Conservation (phyloP, 2,888 invertebrate species). For the Bugulina stolonifera region DNA sequence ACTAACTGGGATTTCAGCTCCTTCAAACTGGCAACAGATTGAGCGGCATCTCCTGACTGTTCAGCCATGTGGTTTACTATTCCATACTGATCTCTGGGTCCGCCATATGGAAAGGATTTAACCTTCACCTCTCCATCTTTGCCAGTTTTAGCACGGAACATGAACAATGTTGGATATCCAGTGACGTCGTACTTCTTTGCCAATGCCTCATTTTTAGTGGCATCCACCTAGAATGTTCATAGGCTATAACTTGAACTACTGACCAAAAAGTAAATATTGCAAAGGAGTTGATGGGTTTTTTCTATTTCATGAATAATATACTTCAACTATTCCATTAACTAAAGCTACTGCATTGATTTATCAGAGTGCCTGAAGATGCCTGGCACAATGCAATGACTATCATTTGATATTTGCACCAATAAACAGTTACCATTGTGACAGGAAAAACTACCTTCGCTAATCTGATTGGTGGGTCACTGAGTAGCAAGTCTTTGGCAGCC, state of each 20-base stretch:
- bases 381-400: too few species aligned
- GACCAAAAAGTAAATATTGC: too few species aligned
- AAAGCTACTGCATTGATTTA: too few species aligned
- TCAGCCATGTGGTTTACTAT: constrained; percentile 58
- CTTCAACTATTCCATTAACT: too few species aligned
- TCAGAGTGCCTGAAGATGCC: too few species aligned
- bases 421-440: too few species aligned
- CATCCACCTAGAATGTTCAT: constrained; percentile 34
- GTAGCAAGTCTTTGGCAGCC: constrained; percentile 55
- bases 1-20: constrained; percentile 36
- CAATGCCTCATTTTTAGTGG: constrained; percentile 55
- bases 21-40: constrained; percentile 40
- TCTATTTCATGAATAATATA: too few species aligned
- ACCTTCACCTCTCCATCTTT: constrained; percentile 9
- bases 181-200: constrained; percentile 54
- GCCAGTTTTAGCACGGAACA: constrained; percentile 51
- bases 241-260: too few species aligned
- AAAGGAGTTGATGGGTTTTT: too few species aligned
- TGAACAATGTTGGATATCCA: constrained; percentile 58
- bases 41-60: constrained; percentile 54
- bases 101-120: constrained; percentile 55
- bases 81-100: constrained; percentile 51
- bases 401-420: too few species aligned
- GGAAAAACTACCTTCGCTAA: constrained; percentile 56
- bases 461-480: constrained; percentile 50